These are phyloP conservation scores for Pherbina coryleti DNA, from an alignment of 2,888 invertebrate genomes.

Conservation along the genomic window DNA sequence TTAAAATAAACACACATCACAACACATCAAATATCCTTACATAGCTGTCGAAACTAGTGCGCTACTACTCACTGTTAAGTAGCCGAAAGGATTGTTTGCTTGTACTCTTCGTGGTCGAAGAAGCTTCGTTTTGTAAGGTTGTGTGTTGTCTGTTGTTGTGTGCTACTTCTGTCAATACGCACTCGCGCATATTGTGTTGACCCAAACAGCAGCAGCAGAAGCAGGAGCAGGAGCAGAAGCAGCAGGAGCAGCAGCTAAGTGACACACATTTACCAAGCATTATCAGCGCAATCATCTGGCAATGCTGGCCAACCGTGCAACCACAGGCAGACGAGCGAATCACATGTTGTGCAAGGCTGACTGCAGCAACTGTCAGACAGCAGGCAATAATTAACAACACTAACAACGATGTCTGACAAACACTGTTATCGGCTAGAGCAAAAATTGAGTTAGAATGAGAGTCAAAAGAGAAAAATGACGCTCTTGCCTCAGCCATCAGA, in stretches of 20 bases:
- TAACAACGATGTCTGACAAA: background rate
- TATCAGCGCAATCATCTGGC: conserved; percentile 9
- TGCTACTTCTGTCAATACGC: conserved; percentile 5
- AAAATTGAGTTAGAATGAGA: too few relatives aligned
- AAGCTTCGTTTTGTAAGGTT: too few relatives aligned
- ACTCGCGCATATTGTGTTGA: conserved; percentile 26
- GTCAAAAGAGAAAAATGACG: too few relatives aligned
- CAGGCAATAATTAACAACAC: background rate
- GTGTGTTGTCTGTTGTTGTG: background rate
- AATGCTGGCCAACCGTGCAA: background rate
- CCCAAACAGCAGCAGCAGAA: conserved; percentile 3
- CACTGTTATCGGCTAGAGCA: background rate
- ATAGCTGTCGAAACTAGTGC: too few relatives aligned
- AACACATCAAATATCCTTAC: too few relatives aligned
- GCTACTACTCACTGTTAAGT: too few relatives aligned
- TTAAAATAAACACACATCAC: too few relatives aligned
- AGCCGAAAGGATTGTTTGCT: too few relatives aligned
- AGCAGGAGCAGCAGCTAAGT: background rate
- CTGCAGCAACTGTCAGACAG: background rate
- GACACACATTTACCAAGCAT: conserved; percentile 19
- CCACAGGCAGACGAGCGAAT: background rate
- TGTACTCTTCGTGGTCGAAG: too few relatives aligned
- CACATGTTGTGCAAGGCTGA: background rate
- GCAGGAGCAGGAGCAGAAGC: too few relatives aligned
- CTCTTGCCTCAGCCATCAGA: too few relatives aligned